Evolutionary conservation across 1,140 invertebrate species (phyloP), one percentile per base, ranked within the genome.

Genomic region (Pemphigus obesinymphae): DNA sequence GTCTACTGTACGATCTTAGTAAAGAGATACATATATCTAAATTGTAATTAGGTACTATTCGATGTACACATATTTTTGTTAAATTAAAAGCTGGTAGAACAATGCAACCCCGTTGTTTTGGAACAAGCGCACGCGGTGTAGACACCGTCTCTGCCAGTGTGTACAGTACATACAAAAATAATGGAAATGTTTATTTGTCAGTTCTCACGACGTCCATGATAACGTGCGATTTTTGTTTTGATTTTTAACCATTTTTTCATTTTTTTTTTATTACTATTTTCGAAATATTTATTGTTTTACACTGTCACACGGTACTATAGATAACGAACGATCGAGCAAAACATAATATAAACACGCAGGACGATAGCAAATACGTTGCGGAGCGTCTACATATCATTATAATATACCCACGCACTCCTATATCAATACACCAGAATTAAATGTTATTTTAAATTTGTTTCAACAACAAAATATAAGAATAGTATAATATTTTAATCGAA

Each of bases 151-250:
- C n/a, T 58, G 29, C n/a, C 31, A 53, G 20, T 58, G 31, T 1
- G n/a, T 43, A 23, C 31, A 17, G 23, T 70, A 17, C 23, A 37
- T 43, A 43, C 15, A 45, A 15, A 20, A 63, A 63, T 31, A 61
- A 61, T 61, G 23, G 48, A 76, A 58, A 31, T 50, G 48, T 76
- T 76, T 76, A 40, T 76, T 50, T 76, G 73, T 53, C 50, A 34
- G 50, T 76, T 76, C 73, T 76, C 73, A 76, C 73, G 73, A 31
- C 50, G 73, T 34, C 48, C 50, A 40, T 40, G 50, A 76, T 37
- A 76, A 58, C 73, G 50, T 37, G 48, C 31, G 50, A 55, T 50
- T 76, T 76, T 58, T 58, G 50, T 76, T 66, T n/a, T 66, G 23
- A 58, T 58, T 58, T 26, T 58, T 58, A 26, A 58, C 26, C 26